A percentile compares a stretch with the other conserved stretches of the same genome.
Evolutionary conservation across 37 sponge, comb jelly and placozoan genomes (phyloP).

Genomic region (Chondrosia reniformis): DNA sequence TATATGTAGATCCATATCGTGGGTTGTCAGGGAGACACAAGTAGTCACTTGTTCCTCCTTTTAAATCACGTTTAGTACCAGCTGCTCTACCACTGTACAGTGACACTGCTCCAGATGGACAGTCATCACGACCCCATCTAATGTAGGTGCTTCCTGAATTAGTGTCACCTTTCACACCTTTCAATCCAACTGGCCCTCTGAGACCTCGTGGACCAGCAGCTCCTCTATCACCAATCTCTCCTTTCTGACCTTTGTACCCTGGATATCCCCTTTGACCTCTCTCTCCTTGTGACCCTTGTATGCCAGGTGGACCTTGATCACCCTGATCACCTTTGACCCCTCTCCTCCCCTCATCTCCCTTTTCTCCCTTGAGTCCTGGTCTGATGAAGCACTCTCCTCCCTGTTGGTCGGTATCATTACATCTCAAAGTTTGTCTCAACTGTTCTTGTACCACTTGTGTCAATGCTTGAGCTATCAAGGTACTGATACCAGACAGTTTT

Average conservation of each 20-base stretch:
- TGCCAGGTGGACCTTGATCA: too few relatives aligned
- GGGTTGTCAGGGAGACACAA: constrained; percentile 42
- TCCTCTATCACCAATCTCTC: constrained; percentile 7
- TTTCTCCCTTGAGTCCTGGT: too few relatives aligned
- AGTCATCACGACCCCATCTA: constrained; percentile 14
- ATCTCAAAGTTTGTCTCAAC: too few relatives aligned
- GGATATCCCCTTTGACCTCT: neutral
- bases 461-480: too few relatives aligned
- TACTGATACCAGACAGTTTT: too few relatives aligned
- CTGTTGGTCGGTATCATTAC: too few relatives aligned
- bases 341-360: too few relatives aligned
- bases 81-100: constrained; percentile 1
- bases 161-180: neutral
- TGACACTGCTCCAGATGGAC: neutral
- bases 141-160: neutral
- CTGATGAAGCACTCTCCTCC: too few relatives aligned
- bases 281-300: too few relatives aligned
- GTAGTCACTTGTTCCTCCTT: constrained; percentile 46
- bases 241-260: neutral
- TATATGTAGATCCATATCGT: constrained; percentile 8
- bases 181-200: neutral
- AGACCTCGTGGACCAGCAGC: constrained; percentile 8
- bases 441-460: too few relatives aligned
- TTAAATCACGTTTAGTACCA: neutral
- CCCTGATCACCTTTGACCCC: too few relatives aligned